A percentile compares a stretch with the other conserved stretches of the same genome.
phyloP scores from a whole-genome alignment of 1,140 invertebrate species.

The Heterodera schachtii region DNA sequence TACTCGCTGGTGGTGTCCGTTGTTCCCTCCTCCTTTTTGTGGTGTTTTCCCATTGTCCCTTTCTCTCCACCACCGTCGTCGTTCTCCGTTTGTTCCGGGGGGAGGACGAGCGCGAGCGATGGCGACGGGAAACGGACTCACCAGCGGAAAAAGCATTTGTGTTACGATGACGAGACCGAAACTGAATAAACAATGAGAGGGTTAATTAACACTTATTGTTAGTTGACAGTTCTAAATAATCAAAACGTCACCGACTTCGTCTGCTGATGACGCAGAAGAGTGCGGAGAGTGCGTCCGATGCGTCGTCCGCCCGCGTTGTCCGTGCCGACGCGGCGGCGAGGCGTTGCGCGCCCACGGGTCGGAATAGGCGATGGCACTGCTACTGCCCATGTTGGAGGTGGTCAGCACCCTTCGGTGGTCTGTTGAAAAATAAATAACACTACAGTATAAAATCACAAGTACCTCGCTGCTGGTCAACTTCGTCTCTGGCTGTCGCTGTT shows the following conservation, averaged over 20 bases:
- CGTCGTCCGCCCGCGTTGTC: background rate
- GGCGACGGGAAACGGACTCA: background rate
- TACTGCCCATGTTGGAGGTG: background rate
- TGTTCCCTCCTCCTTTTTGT: background rate
- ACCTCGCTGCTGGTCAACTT: background rate
- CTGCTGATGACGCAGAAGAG: background rate
- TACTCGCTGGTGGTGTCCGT: background rate
- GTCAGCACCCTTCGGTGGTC: constrained; percentile 1
- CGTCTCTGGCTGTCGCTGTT: background rate
- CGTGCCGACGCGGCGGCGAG: background rate
- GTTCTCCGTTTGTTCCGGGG: background rate
- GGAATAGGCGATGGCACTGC: background rate
- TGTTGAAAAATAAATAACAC: background rate
- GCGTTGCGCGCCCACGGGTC: constrained; percentile 13
- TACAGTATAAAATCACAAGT: background rate
- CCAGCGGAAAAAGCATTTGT: background rate
- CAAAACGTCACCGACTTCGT: background rate
- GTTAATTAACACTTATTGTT: background rate
- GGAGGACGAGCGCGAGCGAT: background rate
- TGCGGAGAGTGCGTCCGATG: background rate
- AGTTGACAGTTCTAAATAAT: background rate
- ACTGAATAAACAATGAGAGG: background rate
- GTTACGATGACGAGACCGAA: background rate
- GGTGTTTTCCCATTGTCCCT: background rate
- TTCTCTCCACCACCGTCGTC: background rate